Percentiles rank a stretch among this genome's conserved stretches.
These are phyloP conservation scores for Conger conger DNA, from an alignment of 2,113 vertebrate species.

Conservation along the genomic window DNA sequence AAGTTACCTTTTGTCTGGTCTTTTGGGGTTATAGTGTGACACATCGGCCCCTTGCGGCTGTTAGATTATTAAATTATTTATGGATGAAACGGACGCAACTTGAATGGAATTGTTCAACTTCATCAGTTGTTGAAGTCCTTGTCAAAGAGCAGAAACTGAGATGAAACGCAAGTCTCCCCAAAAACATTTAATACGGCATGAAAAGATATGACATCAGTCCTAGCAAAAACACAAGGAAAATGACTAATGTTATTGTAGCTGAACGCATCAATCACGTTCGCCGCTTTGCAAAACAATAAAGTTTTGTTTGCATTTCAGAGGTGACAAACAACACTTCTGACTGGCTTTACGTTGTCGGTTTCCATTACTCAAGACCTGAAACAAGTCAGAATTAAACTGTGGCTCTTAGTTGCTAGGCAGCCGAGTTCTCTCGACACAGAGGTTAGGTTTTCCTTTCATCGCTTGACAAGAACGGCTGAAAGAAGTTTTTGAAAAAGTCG, in stretches of 20 bases:
- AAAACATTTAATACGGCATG: constrained; percentile 92
- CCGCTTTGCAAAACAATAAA: constrained; percentile 91
- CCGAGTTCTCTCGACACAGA: constrained; percentile 99
- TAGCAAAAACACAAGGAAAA: constrained; percentile 89
- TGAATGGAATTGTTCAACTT: constrained; percentile 87
- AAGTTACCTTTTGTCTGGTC: constrained; percentile 69
- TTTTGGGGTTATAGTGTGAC: constrained; percentile 68
- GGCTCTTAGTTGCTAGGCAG: constrained; percentile 96
- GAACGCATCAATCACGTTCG: constrained; percentile 88
- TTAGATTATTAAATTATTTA: constrained; percentile 90
- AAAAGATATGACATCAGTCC: constrained; percentile 99
- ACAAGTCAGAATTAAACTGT: constrained; percentile 98
- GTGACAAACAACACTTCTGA: constrained; percentile 98
- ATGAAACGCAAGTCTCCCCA: constrained; percentile 80
- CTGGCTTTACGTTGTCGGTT: constrained; percentile 96
- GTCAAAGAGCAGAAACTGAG: constrained; percentile 57
- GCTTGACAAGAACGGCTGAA: constrained; percentile 99
- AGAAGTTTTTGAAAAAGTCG: constrained; percentile 99
- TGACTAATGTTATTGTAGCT: constrained; percentile 95
- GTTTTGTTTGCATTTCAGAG: constrained; percentile 99
- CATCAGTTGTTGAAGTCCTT: constrained; percentile 70
- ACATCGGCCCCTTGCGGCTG: constrained; percentile 66
- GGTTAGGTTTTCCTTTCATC: constrained; percentile 99
- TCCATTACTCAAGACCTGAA: constrained; percentile 97
- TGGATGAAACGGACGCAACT: constrained; percentile 73